Conservation (phyloP, 92 coral and sea anemone genomes). For the Actinernus sp. region DNA sequence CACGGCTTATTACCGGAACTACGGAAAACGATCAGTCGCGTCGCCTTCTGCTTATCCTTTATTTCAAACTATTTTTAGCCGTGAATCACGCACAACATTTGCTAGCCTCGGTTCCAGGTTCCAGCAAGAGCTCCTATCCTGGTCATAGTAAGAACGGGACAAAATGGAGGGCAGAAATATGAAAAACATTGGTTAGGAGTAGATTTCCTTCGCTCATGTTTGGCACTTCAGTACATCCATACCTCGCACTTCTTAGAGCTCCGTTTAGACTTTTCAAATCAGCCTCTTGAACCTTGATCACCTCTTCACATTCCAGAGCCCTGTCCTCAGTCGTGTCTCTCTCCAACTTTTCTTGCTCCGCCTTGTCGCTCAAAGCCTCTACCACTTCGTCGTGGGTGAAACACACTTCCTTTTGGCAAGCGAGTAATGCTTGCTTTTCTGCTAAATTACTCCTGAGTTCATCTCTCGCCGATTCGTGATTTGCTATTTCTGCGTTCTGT, state of each 20-base stretch:
- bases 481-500: slow-evolving; percentile 54
- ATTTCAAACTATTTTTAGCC: too few species aligned
- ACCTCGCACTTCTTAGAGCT: slow-evolving; percentile 23
- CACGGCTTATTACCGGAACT: too few species aligned
- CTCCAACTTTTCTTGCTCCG: slow-evolving; percentile 50
- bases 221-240: too few species aligned
- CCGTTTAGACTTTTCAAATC: slow-evolving; percentile 45
- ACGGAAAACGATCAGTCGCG: too few species aligned
- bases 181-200: too few species aligned
- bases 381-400: slow-evolving; percentile 63
- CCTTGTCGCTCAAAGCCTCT: slow-evolving; percentile 40
- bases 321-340: slow-evolving; percentile 62
- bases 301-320: slow-evolving; percentile 50
- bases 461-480: slow-evolving; percentile 38
- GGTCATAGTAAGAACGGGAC: too few species aligned
- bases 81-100: too few species aligned
- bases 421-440: slow-evolving; percentile 52
- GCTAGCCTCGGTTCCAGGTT: too few species aligned
- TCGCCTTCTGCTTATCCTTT: too few species aligned
- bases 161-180: too few species aligned
- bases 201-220: too few species aligned
- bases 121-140: too few species aligned
- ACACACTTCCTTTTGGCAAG: slow-evolving; percentile 70
- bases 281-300: slow-evolving; percentile 50
- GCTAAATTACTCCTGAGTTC: slow-evolving; percentile 42